Base-by-base conservation (phyloP, 2,888 invertebrate species). In the Isoperla grammatica region DNA sequence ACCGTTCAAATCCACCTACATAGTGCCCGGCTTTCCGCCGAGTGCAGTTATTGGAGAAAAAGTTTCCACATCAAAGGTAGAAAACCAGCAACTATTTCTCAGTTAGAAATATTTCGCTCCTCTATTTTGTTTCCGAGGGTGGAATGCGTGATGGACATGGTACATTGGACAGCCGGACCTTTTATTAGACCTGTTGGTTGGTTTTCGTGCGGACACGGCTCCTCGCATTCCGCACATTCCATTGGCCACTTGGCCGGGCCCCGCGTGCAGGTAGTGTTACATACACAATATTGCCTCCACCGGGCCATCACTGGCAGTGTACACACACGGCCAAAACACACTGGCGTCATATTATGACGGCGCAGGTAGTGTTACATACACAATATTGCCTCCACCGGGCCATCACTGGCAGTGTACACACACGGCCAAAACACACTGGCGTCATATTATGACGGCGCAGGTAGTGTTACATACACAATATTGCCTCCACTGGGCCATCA, bases 151-250 rank as follows among this genome's bases (percentile, higher is more conserved):
- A 39, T 39, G 53, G 29, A 29, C 29, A 53, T 37, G 37, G 19
- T 15, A 53, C 35, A 6, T 15, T 8, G 49, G 35, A 23, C 53
- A 53, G 15, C 35, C 39, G 53, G 53, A 53, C 53, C 35, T 53
- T 53, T 53, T 53, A 53, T 53, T 53, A 53, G 53, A 53, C 53
- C 17, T 17, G 45, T 17, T 17, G 39, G 53, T 39, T 3, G 39
- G 39, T 39, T 17, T 17, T 15, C 20, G 39, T 12, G 11, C 49
- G 29, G 8, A 29, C 29, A n/a, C 20, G 5, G 46, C 46, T 6
- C 22, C 37, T 39, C 29, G 22, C 37, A 53, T 53, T 53, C 53
- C 37, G 17, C 12, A 22, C 37, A 53, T 53, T 35, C 53, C 53
- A 39, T 53, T 53, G 53, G 53, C 53, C 53, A 53, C 53, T 53